Evolutionary conservation across 2,888 invertebrate genomes (phyloP).

Genomic region (Spilosoma lubricipeda): DNA sequence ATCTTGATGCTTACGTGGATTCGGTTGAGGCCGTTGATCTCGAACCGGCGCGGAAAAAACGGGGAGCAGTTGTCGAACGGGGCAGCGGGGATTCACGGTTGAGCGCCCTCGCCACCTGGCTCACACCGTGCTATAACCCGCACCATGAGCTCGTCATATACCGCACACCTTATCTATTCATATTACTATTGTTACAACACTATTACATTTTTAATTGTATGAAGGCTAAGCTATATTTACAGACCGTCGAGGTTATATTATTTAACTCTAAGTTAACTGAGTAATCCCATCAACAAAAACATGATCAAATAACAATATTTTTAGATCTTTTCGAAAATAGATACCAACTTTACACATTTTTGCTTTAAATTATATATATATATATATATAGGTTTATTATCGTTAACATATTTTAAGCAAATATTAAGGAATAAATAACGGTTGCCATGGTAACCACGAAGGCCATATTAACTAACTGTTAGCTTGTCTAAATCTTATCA

Average conservation of each 20-base stretch:
- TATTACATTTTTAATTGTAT: slow-evolving; percentile 5
- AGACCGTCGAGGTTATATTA: slow-evolving; percentile 37
- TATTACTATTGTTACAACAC: slow-evolving; percentile 8
- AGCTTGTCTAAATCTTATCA: not conserved
- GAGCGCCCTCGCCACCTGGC: slow-evolving; percentile 79
- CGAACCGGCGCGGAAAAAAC: slow-evolving; percentile 71
- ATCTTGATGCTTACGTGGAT: slow-evolving; percentile 56
- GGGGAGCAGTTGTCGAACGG: slow-evolving; percentile 78
- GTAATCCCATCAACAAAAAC: too few species aligned
- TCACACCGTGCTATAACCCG: slow-evolving; percentile 40
- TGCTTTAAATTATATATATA: too few species aligned
- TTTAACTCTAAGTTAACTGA: slow-evolving; percentile 19
- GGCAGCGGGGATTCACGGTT: slow-evolving; percentile 79
- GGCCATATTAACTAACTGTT: not conserved
- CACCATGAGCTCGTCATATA: slow-evolving; percentile 31
- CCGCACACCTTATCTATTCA: slow-evolving; percentile 13
- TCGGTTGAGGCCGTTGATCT: slow-evolving; percentile 76
- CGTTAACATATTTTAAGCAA: not conserved
- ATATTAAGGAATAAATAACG: not conserved
- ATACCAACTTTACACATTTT: too few species aligned
- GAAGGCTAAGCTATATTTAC: slow-evolving; percentile 16
- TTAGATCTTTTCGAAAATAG: too few species aligned
- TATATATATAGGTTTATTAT: too few species aligned
- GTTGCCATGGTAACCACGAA: not conserved
- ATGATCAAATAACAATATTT: too few species aligned